Percentiles rank a stretch among this genome's conserved stretches.
Conservation (phyloP, 2,888 invertebrate genomes). For the Synergus itoensis region DNA sequence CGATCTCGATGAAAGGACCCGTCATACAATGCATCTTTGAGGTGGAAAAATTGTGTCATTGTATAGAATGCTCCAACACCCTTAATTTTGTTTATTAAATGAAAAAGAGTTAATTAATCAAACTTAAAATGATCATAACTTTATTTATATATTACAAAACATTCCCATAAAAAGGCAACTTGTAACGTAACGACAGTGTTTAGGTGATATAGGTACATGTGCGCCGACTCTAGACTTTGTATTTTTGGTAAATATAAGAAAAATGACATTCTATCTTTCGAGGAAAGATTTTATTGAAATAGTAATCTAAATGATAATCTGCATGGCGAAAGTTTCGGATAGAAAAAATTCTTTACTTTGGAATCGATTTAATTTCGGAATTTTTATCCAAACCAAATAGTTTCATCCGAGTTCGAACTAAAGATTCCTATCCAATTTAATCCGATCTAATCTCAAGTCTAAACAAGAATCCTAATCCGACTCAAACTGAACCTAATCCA, state of each 20-base stretch:
- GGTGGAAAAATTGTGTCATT: not conserved
- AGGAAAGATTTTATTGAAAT: slow-evolving; percentile 10
- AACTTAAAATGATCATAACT: slow-evolving; percentile 9
- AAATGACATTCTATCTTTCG: slow-evolving; percentile 6
- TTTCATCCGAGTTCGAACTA: too few species aligned
- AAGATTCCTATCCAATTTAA: too few species aligned
- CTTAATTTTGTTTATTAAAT: not conserved
- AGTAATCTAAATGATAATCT: not conserved
- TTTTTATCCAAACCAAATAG: too few species aligned
- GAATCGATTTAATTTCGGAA: too few species aligned
- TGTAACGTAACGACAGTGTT: slow-evolving; percentile 17
- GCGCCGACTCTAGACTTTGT: not conserved
- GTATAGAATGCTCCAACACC: slow-evolving; percentile 9
- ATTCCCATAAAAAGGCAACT: slow-evolving; percentile 39
- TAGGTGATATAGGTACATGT: not conserved
- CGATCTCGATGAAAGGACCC: too few species aligned
- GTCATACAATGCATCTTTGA: too few species aligned
- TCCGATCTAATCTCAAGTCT: too few species aligned
- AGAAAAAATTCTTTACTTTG: too few species aligned
- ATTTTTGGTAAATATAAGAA: slow-evolving; percentile 15
- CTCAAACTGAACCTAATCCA: too few species aligned
- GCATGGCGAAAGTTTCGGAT: too few species aligned
- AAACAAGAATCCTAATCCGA: too few species aligned
- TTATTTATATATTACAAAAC: slow-evolving; percentile 39
- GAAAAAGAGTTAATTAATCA: not conserved